Evolutionary conservation across 2,113 vertebrate genomes (phyloP).

Genomic region (Cercopithecus mona): DNA sequence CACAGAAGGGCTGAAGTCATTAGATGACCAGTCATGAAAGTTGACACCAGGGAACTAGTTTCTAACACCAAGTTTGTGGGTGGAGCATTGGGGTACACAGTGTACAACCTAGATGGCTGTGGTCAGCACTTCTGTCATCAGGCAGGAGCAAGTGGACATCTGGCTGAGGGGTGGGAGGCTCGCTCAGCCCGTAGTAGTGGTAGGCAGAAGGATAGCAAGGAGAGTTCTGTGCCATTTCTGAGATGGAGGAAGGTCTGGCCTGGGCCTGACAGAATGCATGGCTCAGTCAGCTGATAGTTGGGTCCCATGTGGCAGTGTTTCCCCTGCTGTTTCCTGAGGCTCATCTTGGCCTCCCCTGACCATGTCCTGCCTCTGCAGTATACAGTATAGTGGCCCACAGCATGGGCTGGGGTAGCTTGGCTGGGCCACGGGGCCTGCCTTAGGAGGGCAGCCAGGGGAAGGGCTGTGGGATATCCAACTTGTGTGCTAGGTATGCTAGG

Average conservation of each 20-base stretch:
- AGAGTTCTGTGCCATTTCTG: neutral
- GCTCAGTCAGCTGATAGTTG: too few relatives aligned
- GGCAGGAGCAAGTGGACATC: neutral
- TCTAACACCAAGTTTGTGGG: neutral
- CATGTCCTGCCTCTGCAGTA: too few relatives aligned
- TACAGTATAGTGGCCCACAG: neutral
- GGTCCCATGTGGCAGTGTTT: neutral
- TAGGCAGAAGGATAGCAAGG: neutral
- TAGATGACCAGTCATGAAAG: neutral
- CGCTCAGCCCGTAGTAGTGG: neutral
- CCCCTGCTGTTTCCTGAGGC: neutral
- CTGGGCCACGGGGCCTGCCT: neutral
- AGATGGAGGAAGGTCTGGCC: neutral
- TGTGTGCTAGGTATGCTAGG: neutral
- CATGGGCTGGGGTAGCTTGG: neutral
- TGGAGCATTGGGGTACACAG: neutral
- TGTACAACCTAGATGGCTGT: neutral
- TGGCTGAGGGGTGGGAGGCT: neutral
- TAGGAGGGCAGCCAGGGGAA: neutral
- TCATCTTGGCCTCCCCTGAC: neutral
- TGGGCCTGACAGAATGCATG: neutral
- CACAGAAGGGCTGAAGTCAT: neutral
- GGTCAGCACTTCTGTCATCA: neutral
- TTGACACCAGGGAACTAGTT: neutral
- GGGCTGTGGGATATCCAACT: neutral